Base-by-base conservation (phyloP, 2,888 invertebrate species). In the Philereme vetulata region DNA sequence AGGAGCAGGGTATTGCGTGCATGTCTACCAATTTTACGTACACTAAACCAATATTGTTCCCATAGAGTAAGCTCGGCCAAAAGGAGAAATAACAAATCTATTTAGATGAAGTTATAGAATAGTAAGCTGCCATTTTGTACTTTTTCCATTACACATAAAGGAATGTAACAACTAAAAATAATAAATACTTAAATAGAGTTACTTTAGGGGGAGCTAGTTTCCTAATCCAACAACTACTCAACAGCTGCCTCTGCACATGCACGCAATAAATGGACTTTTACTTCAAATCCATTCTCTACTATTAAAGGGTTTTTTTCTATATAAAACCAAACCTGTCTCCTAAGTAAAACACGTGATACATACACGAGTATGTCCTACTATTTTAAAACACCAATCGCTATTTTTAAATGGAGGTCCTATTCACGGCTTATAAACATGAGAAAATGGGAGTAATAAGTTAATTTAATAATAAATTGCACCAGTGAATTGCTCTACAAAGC, bases 61-160 rank as follows among this genome's bases (percentile, higher is more conserved):
- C 91, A 82, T 81, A 82, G 76, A 84, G 78, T 90, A 91, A 91
- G 90, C 90, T 90, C 90, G 83, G 84, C 88, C 84, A 82, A 90
- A 86, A 76, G 66, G 60, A 51, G 65, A 65, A 66, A 66, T 74
- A 70, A 75, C 73, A 67, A 70, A 67, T 75, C 72, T 76, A 74
- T 68, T 21, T 43, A 34, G 51, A 52, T 66, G 70, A 77, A 78
- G 75, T 77, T 74, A 75, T 75, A 76, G 51, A 74, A 75, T 77
- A 74, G 72, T 75, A 80, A 90, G 90, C 90, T 91, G 90, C 90
- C 89, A 74, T 86, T 82, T 84, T 85, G 82, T 84, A 84, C 82
- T 82, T 75, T 66, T 67, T 50, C 62, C 56, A 67, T 65, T 67
- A 70, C 66, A 65, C 65, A 50, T 66, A 75, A 76, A 76, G 78